A percentile compares a stretch with the other conserved stretches of the same genome.
Conservation (phyloP, 2,888 invertebrate genomes). For the Athalia rosae region DNA sequence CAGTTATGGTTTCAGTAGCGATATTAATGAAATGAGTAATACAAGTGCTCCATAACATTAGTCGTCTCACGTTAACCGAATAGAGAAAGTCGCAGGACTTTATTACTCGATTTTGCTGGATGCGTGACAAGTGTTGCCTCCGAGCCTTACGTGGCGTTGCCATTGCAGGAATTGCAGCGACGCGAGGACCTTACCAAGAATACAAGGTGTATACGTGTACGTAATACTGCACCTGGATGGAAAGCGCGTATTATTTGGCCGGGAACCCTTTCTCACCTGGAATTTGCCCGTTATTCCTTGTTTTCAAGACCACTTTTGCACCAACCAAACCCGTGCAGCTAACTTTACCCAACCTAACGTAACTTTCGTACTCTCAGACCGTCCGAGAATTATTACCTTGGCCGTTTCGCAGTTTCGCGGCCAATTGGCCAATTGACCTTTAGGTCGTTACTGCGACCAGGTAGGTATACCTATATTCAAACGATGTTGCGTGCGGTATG, state of each 20-base stretch:
- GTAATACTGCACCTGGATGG: constrained; percentile 16
- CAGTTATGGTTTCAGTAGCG: constrained; percentile 11
- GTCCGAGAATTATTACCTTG: constrained; percentile 43
- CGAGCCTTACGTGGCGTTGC: constrained; percentile 16
- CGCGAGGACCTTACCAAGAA: constrained; percentile 11
- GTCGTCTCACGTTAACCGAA: constrained; percentile 21
- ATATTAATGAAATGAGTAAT: constrained; percentile 33
- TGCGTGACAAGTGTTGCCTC: constrained; percentile 28
- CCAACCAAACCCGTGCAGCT: constrained; percentile 10
- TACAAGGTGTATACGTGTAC: not conserved
- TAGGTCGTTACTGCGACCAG: constrained; percentile 41
- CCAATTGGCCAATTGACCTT: constrained; percentile 46
- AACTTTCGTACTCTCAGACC: constrained; percentile 36
- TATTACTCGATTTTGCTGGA: constrained; percentile 29
- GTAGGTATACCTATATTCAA: constrained; percentile 30
- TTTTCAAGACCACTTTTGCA: constrained; percentile 33
- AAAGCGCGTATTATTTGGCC: constrained; percentile 17
- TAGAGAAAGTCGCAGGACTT: constrained; percentile 30
- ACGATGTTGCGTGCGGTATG: constrained; percentile 38
- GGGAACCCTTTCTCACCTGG: constrained; percentile 28
- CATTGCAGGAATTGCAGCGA: not conserved
- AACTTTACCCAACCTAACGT: constrained; percentile 32
- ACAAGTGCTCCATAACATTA: constrained; percentile 31
- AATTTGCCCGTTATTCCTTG: constrained; percentile 36
- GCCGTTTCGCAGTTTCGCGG: constrained; percentile 45